phyloP scores from a whole-genome alignment of 1,140 invertebrate genomes.

The Metaphire vulgaris region DNA sequence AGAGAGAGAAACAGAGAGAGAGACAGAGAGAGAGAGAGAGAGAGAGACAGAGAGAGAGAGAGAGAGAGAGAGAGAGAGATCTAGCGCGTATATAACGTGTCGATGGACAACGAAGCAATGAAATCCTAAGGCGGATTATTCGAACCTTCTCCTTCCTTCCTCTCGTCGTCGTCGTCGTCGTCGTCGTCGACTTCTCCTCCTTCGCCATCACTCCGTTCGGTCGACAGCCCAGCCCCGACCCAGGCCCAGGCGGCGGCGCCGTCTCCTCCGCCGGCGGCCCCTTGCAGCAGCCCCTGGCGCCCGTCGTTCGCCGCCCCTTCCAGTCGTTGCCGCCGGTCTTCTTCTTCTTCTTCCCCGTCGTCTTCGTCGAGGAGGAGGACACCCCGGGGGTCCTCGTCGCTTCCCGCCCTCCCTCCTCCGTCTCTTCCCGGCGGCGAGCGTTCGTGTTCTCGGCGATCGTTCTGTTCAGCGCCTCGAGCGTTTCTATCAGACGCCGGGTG shows the following conservation, averaged over 20 bases:
- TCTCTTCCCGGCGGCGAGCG: background rate
- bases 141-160: background rate
- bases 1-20: constrained; percentile 6
- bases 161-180: too few species aligned
- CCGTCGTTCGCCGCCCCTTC: too few species aligned
- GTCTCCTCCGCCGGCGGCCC: too few species aligned
- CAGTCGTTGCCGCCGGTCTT: too few species aligned
- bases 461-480: background rate
- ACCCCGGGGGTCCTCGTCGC: background rate
- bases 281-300: too few species aligned
- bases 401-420: background rate
- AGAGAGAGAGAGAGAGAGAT: constrained; percentile 4
- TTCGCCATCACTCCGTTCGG: background rate
- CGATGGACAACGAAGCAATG: background rate
- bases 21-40: constrained; percentile 17
- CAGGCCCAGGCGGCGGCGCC: too few species aligned
- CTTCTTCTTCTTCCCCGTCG: too few species aligned
- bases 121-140: too few species aligned
- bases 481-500: background rate
- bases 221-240: background rate
- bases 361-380: too few species aligned
- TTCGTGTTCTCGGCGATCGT: background rate
- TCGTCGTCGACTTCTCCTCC: constrained; percentile 1
- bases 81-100: background rate
- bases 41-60: constrained; percentile 1